phyloP scores from a whole-genome alignment of 2,888 invertebrate genomes.

The Boloria selene region DNA sequence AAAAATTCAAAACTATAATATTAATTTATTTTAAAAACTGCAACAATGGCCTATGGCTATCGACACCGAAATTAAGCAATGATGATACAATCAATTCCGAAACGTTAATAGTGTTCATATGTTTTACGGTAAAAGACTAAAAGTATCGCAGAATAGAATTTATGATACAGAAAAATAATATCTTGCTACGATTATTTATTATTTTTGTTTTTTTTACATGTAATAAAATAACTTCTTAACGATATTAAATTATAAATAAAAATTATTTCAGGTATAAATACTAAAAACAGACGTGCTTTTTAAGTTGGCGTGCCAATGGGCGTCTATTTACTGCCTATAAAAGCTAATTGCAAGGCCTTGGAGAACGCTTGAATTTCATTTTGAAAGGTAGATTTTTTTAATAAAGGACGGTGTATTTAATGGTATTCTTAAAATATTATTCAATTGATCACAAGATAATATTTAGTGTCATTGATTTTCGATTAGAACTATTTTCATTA shows the following conservation, averaged over 20 bases:
- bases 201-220: no score
- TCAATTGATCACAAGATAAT: background rate
- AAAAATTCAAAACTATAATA: no score
- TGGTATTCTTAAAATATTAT: constrained; percentile 7
- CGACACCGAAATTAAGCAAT: constrained; percentile 10
- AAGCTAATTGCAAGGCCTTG: constrained; percentile 28
- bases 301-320: constrained; percentile 17
- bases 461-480: constrained; percentile 16
- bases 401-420: constrained; percentile 5
- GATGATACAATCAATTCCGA: background rate
- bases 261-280: constrained; percentile 7
- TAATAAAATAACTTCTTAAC: no score
- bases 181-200: background rate
- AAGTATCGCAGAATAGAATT: background rate
- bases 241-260: constrained; percentile 3
- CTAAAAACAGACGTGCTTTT: constrained; percentile 9
- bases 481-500: background rate
- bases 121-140: background rate
- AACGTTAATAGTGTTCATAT: constrained; percentile 1
- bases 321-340: constrained; percentile 32
- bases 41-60: constrained; percentile 7
- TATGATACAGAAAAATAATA: background rate
- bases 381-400: constrained; percentile 17
- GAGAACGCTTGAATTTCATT: constrained; percentile 14
- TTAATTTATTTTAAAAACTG: background rate